Conservation (phyloP, 2,113 vertebrate genomes). For the Cyrtonyx montezumae region DNA sequence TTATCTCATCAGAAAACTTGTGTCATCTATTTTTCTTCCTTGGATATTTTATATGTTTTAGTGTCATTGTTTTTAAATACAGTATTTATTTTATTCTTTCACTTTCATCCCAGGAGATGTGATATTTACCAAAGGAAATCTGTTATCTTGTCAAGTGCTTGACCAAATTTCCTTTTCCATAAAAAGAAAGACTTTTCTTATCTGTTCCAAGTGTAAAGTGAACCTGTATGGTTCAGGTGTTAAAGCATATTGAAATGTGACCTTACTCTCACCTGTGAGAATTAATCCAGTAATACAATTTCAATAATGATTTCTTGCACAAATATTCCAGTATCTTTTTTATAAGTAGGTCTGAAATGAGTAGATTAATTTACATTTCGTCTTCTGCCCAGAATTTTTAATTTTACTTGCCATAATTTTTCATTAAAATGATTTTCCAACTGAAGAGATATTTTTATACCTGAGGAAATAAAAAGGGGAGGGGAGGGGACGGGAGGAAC, state of each 20-base stretch:
- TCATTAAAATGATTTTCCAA: slow-evolving; percentile 21
- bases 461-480: no score
- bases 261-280: not conserved
- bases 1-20: not conserved
- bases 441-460: not conserved
- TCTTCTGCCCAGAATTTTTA: slow-evolving; percentile 8
- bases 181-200: not conserved
- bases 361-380: slow-evolving; percentile 18
- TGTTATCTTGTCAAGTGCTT: not conserved
- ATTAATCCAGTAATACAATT: not conserved
- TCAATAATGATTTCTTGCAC: not conserved
- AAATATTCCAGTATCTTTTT: not conserved
- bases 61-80: not conserved
- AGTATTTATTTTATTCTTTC: not conserved
- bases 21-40: not conserved
- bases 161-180: not conserved
- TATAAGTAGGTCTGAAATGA: not conserved
- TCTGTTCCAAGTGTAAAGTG: not conserved
- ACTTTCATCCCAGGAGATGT: not conserved
- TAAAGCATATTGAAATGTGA: not conserved
- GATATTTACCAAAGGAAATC: not conserved
- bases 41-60: not conserved
- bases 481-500: no score
- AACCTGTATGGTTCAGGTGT: not conserved
- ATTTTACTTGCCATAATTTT: not conserved